Conservation (phyloP, 1,140 invertebrate genomes). For the Nasonia vitripennis region DNA sequence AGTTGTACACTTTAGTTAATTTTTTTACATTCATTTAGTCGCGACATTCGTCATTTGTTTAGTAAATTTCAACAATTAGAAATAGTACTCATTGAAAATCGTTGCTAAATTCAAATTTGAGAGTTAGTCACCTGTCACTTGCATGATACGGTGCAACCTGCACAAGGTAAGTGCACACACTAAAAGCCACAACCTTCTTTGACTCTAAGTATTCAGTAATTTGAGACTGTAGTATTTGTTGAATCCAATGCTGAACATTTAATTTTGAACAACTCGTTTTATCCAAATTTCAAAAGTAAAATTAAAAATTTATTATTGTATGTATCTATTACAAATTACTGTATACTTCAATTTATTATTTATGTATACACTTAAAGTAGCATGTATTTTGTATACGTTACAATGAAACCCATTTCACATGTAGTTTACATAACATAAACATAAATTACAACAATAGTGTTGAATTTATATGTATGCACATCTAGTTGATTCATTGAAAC, state of each 20-base stretch:
- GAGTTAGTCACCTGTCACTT: slow-evolving; percentile 56
- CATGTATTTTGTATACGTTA: slow-evolving; percentile 63
- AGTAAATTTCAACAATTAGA: neutral
- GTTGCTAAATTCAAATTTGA: slow-evolving; percentile 34
- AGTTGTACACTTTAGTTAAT: slow-evolving; percentile 13
- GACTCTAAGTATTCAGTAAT: slow-evolving; percentile 70
- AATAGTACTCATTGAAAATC: neutral
- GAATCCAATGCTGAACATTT: neutral
- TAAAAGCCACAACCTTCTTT: slow-evolving; percentile 73
- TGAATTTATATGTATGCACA: neutral
- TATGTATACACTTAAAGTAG: slow-evolving; percentile 62
- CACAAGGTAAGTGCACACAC: slow-evolving; percentile 70
- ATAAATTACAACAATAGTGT: neutral
- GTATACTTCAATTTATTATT: slow-evolving; percentile 57
- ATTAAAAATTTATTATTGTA: neutral
- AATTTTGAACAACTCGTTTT: neutral
- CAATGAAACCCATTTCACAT: slow-evolving; percentile 46
- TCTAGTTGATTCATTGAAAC: slow-evolving; percentile 57
- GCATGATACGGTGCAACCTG: slow-evolving; percentile 48
- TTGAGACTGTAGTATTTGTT: slow-evolving; percentile 52
- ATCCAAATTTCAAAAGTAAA: neutral
- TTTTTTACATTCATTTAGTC: neutral
- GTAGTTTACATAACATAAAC: neutral
- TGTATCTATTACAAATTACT: slow-evolving; percentile 62
- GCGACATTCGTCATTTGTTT: neutral